Evolutionary conservation across 1,140 invertebrate genomes (phyloP).

Genomic region (Hycleus cichorii): DNA sequence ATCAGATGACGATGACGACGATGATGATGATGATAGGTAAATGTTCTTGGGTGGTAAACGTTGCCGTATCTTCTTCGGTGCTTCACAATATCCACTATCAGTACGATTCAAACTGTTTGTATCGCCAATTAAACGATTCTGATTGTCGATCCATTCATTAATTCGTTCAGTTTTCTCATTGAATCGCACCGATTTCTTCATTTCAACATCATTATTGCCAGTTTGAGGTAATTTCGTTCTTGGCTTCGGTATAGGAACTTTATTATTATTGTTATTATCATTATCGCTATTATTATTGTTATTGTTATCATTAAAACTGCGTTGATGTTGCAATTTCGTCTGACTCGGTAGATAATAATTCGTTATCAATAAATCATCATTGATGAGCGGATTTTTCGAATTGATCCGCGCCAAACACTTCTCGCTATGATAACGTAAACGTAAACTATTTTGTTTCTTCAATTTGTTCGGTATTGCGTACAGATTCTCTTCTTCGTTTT

Average conservation of each 20-base stretch:
- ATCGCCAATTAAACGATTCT: slow-evolving; percentile 27
- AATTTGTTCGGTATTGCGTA: slow-evolving; percentile 23
- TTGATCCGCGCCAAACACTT: slow-evolving; percentile 37
- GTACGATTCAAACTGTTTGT: not conserved
- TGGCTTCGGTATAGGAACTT: not conserved
- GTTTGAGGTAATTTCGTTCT: slow-evolving; percentile 15
- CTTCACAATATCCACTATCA: slow-evolving; percentile 3
- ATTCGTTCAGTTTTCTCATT: slow-evolving; percentile 28
- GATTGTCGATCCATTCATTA: slow-evolving; percentile 35
- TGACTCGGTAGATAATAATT: slow-evolving; percentile 32
- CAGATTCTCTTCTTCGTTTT: slow-evolving; percentile 19
- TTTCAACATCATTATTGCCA: slow-evolving; percentile 30
- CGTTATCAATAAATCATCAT: not conserved
- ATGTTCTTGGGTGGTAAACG: slow-evolving; percentile 35
- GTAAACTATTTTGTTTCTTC: slow-evolving; percentile 22
- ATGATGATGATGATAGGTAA: slow-evolving; percentile 25
- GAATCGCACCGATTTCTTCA: slow-evolving; percentile 36
- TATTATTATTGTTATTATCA: not conserved
- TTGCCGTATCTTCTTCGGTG: slow-evolving; percentile 24
- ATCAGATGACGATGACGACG: not conserved
- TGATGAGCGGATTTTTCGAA: slow-evolving; percentile 15
- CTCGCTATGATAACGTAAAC: slow-evolving; percentile 38
- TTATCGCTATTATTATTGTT: slow-evolving; percentile 7
- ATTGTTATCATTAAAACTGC: slow-evolving; percentile 6
- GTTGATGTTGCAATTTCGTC: slow-evolving; percentile 9